phyloP scores from a whole-genome alignment of 2,888 invertebrate species.

The Anthrax anthrax region DNA sequence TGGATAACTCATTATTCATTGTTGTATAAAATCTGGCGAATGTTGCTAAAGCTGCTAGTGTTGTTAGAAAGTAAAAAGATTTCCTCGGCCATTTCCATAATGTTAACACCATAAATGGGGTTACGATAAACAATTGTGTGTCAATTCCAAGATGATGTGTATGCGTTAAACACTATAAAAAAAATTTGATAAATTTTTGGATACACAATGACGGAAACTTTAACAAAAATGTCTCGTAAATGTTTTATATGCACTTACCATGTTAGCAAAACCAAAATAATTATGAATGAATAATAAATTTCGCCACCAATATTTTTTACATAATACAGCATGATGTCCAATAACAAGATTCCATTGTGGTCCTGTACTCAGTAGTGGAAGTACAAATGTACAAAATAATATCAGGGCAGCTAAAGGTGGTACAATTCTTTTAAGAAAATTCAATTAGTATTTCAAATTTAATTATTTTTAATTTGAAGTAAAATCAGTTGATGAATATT shows the following conservation, averaged over 20 bases:
- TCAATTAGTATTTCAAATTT: no score
- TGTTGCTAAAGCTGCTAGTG: conserved; percentile 42
- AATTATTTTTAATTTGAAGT: no score
- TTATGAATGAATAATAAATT: conserved; percentile 57
- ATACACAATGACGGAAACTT: no score
- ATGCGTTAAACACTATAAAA: conserved; percentile 47
- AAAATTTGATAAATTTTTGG: background rate
- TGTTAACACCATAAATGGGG: conserved; percentile 42
- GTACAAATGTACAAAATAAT: conserved; percentile 49
- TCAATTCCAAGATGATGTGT: conserved; percentile 59
- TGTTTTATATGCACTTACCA: conserved; percentile 39
- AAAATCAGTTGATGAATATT: no score
- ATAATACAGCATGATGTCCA: conserved; percentile 49
- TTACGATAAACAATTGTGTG: conserved; percentile 48
- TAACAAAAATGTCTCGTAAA: no score
- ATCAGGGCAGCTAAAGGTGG: conserved; percentile 50
- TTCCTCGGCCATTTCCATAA: conserved; percentile 47
- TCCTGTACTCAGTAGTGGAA: conserved; percentile 47
- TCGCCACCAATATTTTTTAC: conserved; percentile 55
- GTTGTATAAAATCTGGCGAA: conserved; percentile 47
- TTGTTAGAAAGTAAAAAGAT: conserved; percentile 35
- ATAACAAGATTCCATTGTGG: conserved; percentile 57
- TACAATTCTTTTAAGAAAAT: conserved; percentile 37
- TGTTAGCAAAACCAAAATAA: conserved; percentile 56
- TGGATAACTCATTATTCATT: conserved; percentile 42